Evolutionary conservation across 2,113 vertebrate species (phyloP).

Genomic region (Spea bombifrons): DNA sequence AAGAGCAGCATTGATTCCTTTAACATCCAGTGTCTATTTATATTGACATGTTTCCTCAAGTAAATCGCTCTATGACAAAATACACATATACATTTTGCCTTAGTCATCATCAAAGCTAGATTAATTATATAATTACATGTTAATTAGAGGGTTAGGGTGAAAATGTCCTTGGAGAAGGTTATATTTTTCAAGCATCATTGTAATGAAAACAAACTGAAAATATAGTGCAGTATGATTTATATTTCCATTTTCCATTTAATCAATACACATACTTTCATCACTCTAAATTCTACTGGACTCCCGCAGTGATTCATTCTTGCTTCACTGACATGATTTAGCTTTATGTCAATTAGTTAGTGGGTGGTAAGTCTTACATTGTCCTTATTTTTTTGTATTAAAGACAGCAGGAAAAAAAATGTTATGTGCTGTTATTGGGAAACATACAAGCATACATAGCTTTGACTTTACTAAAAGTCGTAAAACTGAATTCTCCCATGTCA

Average conservation of each 20-base stretch:
- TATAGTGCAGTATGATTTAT: background rate
- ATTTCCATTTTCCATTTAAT: background rate
- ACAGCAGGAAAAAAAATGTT: too few species aligned
- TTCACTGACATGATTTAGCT: background rate
- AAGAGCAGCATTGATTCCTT: constrained; percentile 17
- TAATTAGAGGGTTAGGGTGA: background rate
- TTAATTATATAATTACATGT: background rate
- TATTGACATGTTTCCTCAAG: constrained; percentile 14
- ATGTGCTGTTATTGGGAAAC: too few species aligned
- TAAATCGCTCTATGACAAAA: background rate
- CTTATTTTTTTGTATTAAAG: too few species aligned
- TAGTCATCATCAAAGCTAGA: constrained; percentile 2
- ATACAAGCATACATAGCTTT: too few species aligned
- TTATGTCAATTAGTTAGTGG: background rate
- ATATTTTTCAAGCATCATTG: background rate
- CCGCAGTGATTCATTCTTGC: background rate
- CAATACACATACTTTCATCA: background rate
- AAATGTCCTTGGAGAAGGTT: background rate
- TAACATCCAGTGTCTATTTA: background rate
- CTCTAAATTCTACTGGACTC: background rate
- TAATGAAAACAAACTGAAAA: background rate
- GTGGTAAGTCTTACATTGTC: too few species aligned
- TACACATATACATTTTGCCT: constrained; percentile 7
- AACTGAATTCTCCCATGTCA: too few species aligned
- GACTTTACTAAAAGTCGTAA: too few species aligned